A percentile compares a stretch with the other conserved stretches of the same genome.
phyloP scores from a whole-genome alignment of 1,140 invertebrate genomes.

The Pseudomyrmex dendroicus region DNA sequence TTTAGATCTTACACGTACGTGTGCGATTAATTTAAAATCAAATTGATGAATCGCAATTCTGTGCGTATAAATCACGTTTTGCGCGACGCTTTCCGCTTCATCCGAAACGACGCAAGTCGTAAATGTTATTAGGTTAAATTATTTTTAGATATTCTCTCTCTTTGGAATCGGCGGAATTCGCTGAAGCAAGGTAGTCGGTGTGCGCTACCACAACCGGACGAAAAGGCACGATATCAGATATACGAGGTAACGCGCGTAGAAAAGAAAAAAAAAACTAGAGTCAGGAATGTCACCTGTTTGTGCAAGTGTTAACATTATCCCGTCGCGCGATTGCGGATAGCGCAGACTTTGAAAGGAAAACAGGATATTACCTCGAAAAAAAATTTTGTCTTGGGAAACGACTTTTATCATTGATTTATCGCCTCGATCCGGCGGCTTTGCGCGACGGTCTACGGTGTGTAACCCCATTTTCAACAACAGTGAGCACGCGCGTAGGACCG shows the following conservation, averaged over 20 bases:
- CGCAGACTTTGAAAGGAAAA: slow-evolving; percentile 62
- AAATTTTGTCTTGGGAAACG: slow-evolving; percentile 72
- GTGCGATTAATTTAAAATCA: background rate
- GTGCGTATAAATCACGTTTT: background rate
- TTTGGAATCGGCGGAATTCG: slow-evolving; percentile 46
- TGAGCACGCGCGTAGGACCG: slow-evolving; percentile 1
- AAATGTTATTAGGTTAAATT: slow-evolving; percentile 59
- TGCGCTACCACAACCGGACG: slow-evolving; percentile 64
- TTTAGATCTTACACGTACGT: too few relatives aligned
- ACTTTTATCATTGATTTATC: slow-evolving; percentile 58
- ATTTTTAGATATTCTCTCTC: slow-evolving; percentile 49
- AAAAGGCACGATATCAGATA: slow-evolving; percentile 65
- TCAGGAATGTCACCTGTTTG: slow-evolving; percentile 74
- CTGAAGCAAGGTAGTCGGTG: slow-evolving; percentile 50
- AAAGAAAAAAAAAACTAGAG: slow-evolving; percentile 51
- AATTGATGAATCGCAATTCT: background rate
- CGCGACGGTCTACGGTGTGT: slow-evolving; percentile 11
- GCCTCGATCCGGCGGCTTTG: slow-evolving; percentile 17
- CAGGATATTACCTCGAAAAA: slow-evolving; percentile 69
- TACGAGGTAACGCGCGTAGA: slow-evolving; percentile 53
- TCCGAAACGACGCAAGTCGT: slow-evolving; percentile 39
- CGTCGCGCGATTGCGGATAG: slow-evolving; percentile 57
- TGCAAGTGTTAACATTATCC: slow-evolving; percentile 69
- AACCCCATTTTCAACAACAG: slow-evolving; percentile 21
- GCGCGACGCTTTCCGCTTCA: slow-evolving; percentile 26